phyloP scores from a whole-genome alignment of 2,113 vertebrate genomes.

The Lipophrys pholis region DNA sequence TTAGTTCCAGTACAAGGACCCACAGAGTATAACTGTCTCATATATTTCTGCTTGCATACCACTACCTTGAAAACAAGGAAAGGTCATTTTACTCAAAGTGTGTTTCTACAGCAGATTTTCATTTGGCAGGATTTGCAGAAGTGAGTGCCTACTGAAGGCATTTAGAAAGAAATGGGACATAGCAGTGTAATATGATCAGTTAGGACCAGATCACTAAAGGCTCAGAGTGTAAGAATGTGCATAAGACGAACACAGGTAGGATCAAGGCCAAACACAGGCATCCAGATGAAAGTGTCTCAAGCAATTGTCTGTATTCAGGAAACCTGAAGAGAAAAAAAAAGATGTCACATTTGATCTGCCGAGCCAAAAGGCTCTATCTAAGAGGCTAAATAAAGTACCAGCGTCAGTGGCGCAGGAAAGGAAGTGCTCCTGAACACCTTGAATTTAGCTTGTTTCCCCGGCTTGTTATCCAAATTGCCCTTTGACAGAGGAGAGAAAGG shows the following conservation, averaged over 20 bases:
- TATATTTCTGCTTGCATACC: constrained; percentile 35
- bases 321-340: constrained; percentile 23
- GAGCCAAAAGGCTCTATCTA: constrained; percentile 6
- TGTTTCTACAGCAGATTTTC: constrained; percentile 39
- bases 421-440: constrained; percentile 47
- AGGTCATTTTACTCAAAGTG: constrained; percentile 43
- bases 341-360: constrained; percentile 38
- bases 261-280: constrained; percentile 6
- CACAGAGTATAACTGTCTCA: too few relatives aligned
- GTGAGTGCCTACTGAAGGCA: constrained; percentile 22
- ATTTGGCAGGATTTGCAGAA: constrained; percentile 34
- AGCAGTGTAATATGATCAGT: constrained; percentile 13
- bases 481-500: constrained; percentile 58
- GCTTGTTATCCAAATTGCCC: constrained; percentile 69
- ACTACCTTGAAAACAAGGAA: constrained; percentile 44
- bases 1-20: too few relatives aligned
- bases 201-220: constrained; percentile 5
- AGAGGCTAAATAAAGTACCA: constrained; percentile 43
- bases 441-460: constrained; percentile 41
- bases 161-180: constrained; percentile 9
- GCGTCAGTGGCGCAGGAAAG: constrained; percentile 27
- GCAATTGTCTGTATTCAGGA: constrained; percentile 22
- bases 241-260: neutral
- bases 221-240: neutral
- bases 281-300: constrained; percentile 9